These are phyloP conservation scores for Caprella mutica DNA, from an alignment of 2,888 invertebrate genomes.

Conservation along the genomic window DNA sequence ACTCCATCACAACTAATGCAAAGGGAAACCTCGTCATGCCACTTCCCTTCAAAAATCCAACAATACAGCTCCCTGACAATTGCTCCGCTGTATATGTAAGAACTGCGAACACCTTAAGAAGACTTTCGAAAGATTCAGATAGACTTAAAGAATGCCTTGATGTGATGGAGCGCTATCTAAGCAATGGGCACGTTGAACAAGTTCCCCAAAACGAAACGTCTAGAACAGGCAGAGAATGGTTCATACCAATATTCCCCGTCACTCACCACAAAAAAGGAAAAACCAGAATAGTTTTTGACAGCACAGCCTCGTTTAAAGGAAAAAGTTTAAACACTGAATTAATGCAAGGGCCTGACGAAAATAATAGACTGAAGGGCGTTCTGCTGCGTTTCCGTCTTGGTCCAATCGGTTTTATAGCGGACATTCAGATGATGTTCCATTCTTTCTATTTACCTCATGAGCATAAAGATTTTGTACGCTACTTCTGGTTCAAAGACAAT, in stretches of 20 bases:
- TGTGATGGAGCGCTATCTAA: neutral
- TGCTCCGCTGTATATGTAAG: neutral
- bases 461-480: neutral
- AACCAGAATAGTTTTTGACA: neutral
- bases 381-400: neutral
- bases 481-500: neutral
- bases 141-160: neutral
- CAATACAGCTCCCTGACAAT: neutral
- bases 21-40: neutral
- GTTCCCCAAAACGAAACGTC: neutral
- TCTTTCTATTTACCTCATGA: neutral
- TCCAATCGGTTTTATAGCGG: neutral
- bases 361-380: neutral
- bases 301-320: neutral
- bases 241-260: slow-evolving; percentile 1
- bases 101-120: neutral
- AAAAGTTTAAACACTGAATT: neutral
- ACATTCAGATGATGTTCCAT: neutral
- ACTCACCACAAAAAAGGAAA: slow-evolving; percentile 2
- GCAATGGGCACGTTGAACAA: neutral
- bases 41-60: neutral
- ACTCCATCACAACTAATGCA: neutral
- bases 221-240: neutral
- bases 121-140: neutral
- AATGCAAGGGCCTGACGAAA: slow-evolving; percentile 1